Evolutionary conservation across 2,888 invertebrate species (phyloP), one percentile per base, ranked within the genome.

Genomic region (Alcis repandata): DNA sequence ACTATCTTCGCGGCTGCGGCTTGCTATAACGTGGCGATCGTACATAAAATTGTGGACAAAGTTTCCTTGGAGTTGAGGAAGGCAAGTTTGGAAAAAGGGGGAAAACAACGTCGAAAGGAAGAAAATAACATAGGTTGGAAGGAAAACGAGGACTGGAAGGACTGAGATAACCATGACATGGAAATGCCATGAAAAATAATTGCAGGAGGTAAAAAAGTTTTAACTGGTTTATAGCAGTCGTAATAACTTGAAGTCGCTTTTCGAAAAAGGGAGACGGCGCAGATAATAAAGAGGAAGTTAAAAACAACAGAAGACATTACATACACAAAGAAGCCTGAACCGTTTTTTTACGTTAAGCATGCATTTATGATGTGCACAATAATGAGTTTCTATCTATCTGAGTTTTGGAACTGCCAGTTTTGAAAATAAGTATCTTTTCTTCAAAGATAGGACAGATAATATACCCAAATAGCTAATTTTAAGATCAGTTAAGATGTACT

Each of bases 1-100:
- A 95, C 95, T 65, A 97, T 95, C 70, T 91, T 89, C 22, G 94
- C 94, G 15, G 96, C 96, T 3, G 97, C 97, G 74, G 77, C 82
- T 7, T 79, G 86, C 94, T 93, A 80, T 43, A 73, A 75, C 62
- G 67, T 11, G 2, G 3, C 13, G 46, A n/a, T n/a, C n/a, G 22
- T 46, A 46, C 46, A 46, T 22, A 46, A 46, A 46, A 46, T 22
- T 46, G 46, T 22, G 46, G 6, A n/a, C 46, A n/a, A 46, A 13
- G 19, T 10, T 46, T 43, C 11, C 19, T 20, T 10, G 43, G 13
- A 13, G 2, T 11, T 10, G 19, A 20, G 15, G 15, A 20, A 20
- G 45, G 27, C 2, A 20, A 10, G 13, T 11, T 10, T 45, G 45
- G 17, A 48, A 48, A 27, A 13, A 10, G 1, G 10, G 10, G 15